Conservation (phyloP, 2,888 invertebrate genomes). For the Enoplolaimus lenunculus region DNA sequence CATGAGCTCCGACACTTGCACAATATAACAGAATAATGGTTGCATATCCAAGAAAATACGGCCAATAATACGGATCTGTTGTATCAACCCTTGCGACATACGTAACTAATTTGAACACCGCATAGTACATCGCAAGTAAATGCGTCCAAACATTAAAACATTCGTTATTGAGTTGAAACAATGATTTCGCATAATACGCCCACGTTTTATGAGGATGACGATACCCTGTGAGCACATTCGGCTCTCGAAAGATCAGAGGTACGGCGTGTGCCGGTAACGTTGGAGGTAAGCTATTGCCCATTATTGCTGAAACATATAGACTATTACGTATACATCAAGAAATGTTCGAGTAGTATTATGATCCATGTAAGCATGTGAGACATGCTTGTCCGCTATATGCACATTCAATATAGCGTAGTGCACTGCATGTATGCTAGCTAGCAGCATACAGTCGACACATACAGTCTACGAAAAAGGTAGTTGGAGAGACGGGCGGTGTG, state of each 20-base stretch:
- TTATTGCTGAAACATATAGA: too few relatives aligned
- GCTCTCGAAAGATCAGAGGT: not conserved
- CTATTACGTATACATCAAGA: too few relatives aligned
- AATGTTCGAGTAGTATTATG: too few relatives aligned
- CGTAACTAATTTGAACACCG: not conserved
- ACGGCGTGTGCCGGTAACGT: not conserved
- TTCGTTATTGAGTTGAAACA: not conserved
- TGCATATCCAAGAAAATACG: not conserved
- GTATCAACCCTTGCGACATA: not conserved
- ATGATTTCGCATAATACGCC: not conserved
- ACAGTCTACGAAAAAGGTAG: too few relatives aligned
- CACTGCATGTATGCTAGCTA: too few relatives aligned
- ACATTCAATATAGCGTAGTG: too few relatives aligned
- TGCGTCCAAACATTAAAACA: not conserved
- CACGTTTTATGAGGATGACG: not conserved
- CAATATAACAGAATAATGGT: conserved; percentile 29
- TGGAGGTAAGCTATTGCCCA: not conserved
- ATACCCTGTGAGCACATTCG: not conserved
- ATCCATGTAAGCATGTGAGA: too few relatives aligned
- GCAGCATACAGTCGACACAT: too few relatives aligned
- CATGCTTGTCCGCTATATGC: too few relatives aligned
- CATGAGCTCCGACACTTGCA: conserved; percentile 39
- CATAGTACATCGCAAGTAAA: not conserved
- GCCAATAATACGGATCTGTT: not conserved
- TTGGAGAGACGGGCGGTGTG: too few relatives aligned